Evolutionary conservation across 2,888 invertebrate species (phyloP).

Genomic region (Neoscelio sp.): DNA sequence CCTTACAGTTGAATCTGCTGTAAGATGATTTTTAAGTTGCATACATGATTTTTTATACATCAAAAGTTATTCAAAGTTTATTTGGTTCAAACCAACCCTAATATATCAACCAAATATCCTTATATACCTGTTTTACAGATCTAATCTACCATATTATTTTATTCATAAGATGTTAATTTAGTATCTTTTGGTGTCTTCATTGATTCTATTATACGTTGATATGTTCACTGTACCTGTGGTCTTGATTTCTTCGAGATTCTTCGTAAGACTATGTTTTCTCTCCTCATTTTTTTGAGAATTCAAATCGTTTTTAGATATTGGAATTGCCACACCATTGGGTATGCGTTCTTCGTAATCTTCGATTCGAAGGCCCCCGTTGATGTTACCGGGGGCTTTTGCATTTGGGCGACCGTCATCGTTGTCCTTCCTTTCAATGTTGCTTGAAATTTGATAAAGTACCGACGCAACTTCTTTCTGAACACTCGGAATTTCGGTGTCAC

Average conservation of each 20-base stretch:
- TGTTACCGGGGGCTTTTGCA: conserved; percentile 71
- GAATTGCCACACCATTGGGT: conserved; percentile 83
- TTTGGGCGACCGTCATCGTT: conserved; percentile 68
- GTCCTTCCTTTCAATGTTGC: conserved; percentile 69
- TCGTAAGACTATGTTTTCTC: neutral
- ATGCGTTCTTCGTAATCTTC: conserved; percentile 48
- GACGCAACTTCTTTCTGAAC: conserved; percentile 91
- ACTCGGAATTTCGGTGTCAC: conserved; percentile 91
- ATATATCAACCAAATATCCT: neutral
- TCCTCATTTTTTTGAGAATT: conserved; percentile 14
- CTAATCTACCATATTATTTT: neutral
- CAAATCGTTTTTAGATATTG: conserved; percentile 80
- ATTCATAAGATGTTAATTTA: neutral
- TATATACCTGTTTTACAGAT: conserved; percentile 3
- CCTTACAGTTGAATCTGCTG: too few relatives aligned
- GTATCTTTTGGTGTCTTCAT: conserved; percentile 2
- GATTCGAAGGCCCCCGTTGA: conserved; percentile 80
- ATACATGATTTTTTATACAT: too few relatives aligned
- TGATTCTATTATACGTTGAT: neutral
- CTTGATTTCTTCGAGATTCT: conserved; percentile 12
- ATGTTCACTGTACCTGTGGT: conserved; percentile 25
- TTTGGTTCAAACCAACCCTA: too few relatives aligned
- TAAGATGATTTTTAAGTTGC: too few relatives aligned
- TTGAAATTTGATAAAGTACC: conserved; percentile 86
- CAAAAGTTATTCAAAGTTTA: too few relatives aligned